Base-by-base conservation (phyloP, 2,797 vertebrate species). In the Sylvilagus floridanus region DNA sequence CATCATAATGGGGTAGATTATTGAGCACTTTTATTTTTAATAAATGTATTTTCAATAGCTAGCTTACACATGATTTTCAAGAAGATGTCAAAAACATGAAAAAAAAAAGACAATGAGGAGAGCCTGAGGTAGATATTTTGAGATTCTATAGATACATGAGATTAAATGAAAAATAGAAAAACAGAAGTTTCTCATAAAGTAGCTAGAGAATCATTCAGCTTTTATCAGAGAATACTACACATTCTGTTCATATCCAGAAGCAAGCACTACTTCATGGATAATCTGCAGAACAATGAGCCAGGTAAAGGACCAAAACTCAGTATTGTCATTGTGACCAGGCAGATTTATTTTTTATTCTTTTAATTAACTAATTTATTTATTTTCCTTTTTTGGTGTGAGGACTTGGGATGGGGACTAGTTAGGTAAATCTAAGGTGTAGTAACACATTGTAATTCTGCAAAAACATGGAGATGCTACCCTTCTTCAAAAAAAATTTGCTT, bases 21-120 rank as follows among this genome's bases (percentile, higher is more conserved):
- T 5, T 78, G 13, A 12, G 32, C 88, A 32, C 75, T 82, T 92
- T 68, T 85, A 81, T 72, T 92, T 96, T 85, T 52, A 93, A 68
- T 52, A 86, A 42, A 69, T 50, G 1, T 37, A 90, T 88, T 78
- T 93, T 83, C 14, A 77, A 5, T 26, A 90, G 3, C 1, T 47
- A 5, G 4, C 16, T 81, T 57, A 84, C 24, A 72, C n/a, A 10
- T 42, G 14, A 60, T 54, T 88, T 94, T 88, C 28, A 65, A 60
- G 2, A 60, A 90, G 42, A 42, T 10, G 5, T 47, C 63, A 24
- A 92, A 95, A 90, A 21, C 11, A 21, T 62, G 24, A 35, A 77
- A 93, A 87, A 93, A 87, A 47, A 54, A 1, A 42, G 28, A 76
- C 11, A 68, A 72, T 1, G 50, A 93, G 19, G 12, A 91, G 57